Conservation (phyloP, 2,113 vertebrate species). For the Ctenodactylus gundi region DNA sequence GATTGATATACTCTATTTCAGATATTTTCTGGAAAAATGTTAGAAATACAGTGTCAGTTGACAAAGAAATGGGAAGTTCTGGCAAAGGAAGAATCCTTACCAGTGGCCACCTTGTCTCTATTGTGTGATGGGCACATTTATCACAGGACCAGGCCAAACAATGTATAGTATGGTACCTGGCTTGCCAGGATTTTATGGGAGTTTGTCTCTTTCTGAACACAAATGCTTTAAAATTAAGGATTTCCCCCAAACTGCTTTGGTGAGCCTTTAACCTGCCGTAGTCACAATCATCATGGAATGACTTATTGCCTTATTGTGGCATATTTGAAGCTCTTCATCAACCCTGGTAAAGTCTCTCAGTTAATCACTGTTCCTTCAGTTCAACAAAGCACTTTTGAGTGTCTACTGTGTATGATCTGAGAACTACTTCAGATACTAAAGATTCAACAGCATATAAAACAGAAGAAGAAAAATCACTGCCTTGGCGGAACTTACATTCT, state of each 20-base stretch:
- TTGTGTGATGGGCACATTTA: neutral
- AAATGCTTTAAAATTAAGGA: neutral
- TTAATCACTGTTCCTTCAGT: neutral
- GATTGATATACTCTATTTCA: neutral
- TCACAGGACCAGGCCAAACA: neutral
- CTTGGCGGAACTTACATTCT: neutral
- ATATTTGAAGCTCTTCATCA: neutral
- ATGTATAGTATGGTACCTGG: neutral
- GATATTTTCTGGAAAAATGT: neutral
- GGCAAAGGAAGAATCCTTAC: neutral
- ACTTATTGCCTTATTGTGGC: neutral
- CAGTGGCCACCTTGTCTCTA: neutral
- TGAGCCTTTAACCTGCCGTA: neutral
- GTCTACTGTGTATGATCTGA: neutral
- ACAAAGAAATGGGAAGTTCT: neutral
- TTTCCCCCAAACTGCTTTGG: neutral
- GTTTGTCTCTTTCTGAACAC: neutral
- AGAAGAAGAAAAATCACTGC: neutral
- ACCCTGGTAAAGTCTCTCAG: neutral
- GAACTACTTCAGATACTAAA: neutral
- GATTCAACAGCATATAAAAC: neutral
- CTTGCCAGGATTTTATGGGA: neutral
- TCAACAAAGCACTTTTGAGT: neutral
- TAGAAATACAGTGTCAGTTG: neutral
- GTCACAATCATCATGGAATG: neutral